Evolutionary conservation across 1,140 invertebrate genomes (phyloP).

Genomic region (Drosophila ercepeae): DNA sequence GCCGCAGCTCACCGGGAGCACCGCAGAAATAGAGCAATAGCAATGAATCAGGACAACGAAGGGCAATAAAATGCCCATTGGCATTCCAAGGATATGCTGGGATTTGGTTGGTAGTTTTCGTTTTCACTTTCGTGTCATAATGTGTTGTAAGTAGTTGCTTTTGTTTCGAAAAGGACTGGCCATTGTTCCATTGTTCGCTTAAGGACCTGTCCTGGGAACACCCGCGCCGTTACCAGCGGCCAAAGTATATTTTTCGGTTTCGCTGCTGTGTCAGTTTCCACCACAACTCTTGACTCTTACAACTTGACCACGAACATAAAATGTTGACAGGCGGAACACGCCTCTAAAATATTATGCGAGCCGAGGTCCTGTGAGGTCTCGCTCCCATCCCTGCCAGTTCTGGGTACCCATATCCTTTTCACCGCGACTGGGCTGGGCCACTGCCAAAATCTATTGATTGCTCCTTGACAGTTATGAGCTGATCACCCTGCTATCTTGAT

Average conservation of each 20-base stretch:
- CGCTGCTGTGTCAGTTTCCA: conserved; percentile 61
- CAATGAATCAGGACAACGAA: conserved; percentile 69
- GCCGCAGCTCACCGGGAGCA: conserved; percentile 37
- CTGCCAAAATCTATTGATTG: conserved; percentile 67
- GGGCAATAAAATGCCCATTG: conserved; percentile 60
- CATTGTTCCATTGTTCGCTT: conserved; percentile 59
- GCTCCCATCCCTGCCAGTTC: conserved; percentile 10
- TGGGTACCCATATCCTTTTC: conserved; percentile 1
- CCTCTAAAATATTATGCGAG: conserved; percentile 78
- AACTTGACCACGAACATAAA: conserved; percentile 79
- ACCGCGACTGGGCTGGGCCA: conserved; percentile 6
- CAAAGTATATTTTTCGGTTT: conserved; percentile 5
- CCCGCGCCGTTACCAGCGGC: conserved; percentile 68
- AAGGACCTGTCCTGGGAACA: conserved; percentile 73
- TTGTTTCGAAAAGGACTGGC: conserved; percentile 66
- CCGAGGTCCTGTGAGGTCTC: conserved; percentile 67
- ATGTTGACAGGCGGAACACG: conserved; percentile 82
- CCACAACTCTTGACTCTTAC: conserved; percentile 63
- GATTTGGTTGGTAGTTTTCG: conserved; percentile 27
- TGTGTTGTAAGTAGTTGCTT: conserved; percentile 77
- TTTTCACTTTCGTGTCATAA: conserved; percentile 74
- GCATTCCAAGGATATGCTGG: conserved; percentile 30
- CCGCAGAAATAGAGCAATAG: conserved; percentile 76
- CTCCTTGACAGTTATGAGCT: conserved; percentile 77
- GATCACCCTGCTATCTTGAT: conserved; percentile 60